Evolutionary conservation across 2,113 vertebrate genomes (phyloP).

Genomic region (Zeus faber): DNA sequence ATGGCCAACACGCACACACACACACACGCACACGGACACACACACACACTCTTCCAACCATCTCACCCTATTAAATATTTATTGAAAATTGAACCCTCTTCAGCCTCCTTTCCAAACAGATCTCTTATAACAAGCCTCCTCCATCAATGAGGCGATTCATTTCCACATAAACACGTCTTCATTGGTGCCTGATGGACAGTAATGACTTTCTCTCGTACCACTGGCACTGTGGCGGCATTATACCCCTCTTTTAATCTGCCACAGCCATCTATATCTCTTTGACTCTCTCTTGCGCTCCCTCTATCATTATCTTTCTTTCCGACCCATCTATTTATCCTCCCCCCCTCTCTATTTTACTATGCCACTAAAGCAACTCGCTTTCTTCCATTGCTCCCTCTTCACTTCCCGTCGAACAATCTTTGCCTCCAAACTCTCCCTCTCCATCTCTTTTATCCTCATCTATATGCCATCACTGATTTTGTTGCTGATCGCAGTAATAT

Average conservation of each 20-base stretch:
- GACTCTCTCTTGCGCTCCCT: too few species aligned
- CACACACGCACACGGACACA: conserved; percentile 1
- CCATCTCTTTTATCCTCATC: background rate
- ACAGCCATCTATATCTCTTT: conserved; percentile 15
- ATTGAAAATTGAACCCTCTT: conserved; percentile 49
- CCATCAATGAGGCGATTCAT: conserved; percentile 56
- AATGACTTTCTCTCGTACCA: conserved; percentile 52
- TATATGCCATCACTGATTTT: too few species aligned
- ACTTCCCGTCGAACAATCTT: background rate
- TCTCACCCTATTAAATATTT: conserved; percentile 57
- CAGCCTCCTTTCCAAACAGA: conserved; percentile 35
- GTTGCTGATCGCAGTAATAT: too few species aligned
- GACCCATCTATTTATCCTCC: too few species aligned
- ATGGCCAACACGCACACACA: background rate
- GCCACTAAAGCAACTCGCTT: background rate
- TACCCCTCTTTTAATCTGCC: too few species aligned
- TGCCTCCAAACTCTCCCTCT: background rate
- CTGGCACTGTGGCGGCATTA: too few species aligned
- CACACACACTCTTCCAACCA: conserved; percentile 10
- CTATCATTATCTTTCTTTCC: too few species aligned
- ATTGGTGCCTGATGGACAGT: conserved; percentile 54
- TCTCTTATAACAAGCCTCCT: conserved; percentile 49
- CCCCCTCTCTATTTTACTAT: too few species aligned
- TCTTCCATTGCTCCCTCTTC: background rate
- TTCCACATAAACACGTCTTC: conserved; percentile 46